These are phyloP conservation scores for Oncorhynchus keta DNA, from an alignment of 2,113 vertebrate species.

Conservation along the genomic window DNA sequence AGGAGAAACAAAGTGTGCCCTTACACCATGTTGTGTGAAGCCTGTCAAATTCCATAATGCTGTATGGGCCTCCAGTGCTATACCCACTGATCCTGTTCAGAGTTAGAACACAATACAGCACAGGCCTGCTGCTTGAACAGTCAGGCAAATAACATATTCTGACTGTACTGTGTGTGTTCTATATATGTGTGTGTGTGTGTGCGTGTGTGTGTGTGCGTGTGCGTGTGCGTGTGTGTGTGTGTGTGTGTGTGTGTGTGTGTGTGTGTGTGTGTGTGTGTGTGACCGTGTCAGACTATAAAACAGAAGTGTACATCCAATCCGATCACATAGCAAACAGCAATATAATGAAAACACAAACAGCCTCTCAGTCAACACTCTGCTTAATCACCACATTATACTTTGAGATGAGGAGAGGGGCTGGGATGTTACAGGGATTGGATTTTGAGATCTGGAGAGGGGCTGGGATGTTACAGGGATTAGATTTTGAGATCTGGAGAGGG, in stretches of 20 bases:
- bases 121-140: conserved; percentile 41
- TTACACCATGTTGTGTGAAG: conserved; percentile 70
- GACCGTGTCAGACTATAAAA: too few relatives aligned
- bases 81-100: conserved; percentile 43
- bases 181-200: too few relatives aligned
- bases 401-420: too few relatives aligned
- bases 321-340: conserved; percentile 12
- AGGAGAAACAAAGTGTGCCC: conserved; percentile 66
- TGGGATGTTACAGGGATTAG: too few relatives aligned
- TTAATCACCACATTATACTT: conserved; percentile 26
- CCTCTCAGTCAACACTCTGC: conserved; percentile 22
- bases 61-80: conserved; percentile 41
- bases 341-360: conserved; percentile 45
- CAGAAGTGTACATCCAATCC: too few relatives aligned
- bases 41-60: conserved; percentile 65
- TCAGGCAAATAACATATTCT: conserved; percentile 57
- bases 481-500: too few relatives aligned
- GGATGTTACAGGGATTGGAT: too few relatives aligned
- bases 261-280: too few relatives aligned
- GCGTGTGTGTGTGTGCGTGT: too few relatives aligned
- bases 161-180: conserved; percentile 26
- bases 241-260: too few relatives aligned
- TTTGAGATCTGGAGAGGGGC: too few relatives aligned
- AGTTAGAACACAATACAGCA: conserved; percentile 41
- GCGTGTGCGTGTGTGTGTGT: too few relatives aligned